phyloP scores from a whole-genome alignment of 92 coral and sea anemone species.

The Palythoa grandis region DNA sequence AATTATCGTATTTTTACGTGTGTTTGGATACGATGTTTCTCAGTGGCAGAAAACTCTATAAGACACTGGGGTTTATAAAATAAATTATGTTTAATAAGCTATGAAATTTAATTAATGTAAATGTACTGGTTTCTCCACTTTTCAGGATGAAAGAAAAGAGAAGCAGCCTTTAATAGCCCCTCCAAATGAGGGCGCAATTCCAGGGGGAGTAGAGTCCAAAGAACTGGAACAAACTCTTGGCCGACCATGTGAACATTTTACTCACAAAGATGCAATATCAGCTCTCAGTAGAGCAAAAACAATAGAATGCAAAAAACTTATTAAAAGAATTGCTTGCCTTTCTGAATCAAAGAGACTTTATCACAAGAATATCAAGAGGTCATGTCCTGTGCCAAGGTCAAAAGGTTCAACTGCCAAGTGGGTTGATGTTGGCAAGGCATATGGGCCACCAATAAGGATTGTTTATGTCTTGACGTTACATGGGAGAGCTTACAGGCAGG shows the following conservation, averaged over 20 bases:
- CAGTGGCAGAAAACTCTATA: no score
- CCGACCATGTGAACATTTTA: slow-evolving; percentile 68
- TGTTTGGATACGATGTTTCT: no score
- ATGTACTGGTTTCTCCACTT: no score
- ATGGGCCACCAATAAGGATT: slow-evolving; percentile 89
- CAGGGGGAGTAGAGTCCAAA: slow-evolving; percentile 12
- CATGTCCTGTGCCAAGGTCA: slow-evolving; percentile 77
- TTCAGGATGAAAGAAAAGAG: slow-evolving; percentile 30
- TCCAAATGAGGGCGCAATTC: slow-evolving; percentile 11
- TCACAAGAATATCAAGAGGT: slow-evolving; percentile 66
- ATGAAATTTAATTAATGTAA: not conserved
- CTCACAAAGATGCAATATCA: slow-evolving; percentile 91
- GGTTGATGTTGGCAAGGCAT: slow-evolving; percentile 69
- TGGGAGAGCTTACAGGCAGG: slow-evolving; percentile 95
- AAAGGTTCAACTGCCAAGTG: slow-evolving; percentile 77
- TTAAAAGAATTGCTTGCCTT: slow-evolving; percentile 83
- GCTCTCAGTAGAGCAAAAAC: slow-evolving; percentile 87
- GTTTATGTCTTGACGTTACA: slow-evolving; percentile 85
- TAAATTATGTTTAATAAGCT: no score
- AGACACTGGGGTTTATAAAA: no score
- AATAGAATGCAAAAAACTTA: slow-evolving; percentile 75
- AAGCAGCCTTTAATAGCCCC: slow-evolving; percentile 35
- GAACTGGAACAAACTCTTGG: slow-evolving; percentile 60
- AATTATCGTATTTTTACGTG: no score
- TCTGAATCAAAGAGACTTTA: slow-evolving; percentile 81